Base-by-base conservation (phyloP, 2,113 vertebrate genomes). In the Phylloscopus trochilus region DNA sequence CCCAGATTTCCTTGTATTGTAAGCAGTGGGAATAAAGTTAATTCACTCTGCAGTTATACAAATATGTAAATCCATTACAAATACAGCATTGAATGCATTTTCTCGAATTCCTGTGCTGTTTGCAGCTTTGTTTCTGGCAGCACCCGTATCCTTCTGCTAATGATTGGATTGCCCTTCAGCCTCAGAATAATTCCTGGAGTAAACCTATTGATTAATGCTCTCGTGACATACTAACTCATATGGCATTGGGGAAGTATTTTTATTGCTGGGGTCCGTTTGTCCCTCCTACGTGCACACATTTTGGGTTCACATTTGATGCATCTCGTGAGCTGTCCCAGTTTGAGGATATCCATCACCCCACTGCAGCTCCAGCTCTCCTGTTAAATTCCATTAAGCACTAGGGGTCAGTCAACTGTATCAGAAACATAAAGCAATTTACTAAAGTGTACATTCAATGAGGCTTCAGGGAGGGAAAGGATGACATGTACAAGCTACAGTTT, bases 121-220 rank as follows among this genome's bases (percentile, higher is more conserved):
- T 92, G 69, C 76, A 95, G 90, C 77, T 94, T 87, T 95, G 30
- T 87, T 97, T 95, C 92, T 96, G 93, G 93, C 94, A 96, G 76
- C 62, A 87, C 27, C 64, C 20, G 43, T 24, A 81, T 66, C 73
- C 30, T 96, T 92, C 73, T 92, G 80, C 26, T 84, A 86, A 68
- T 87, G 70, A 79, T 39, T 68, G 60, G 73, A 78, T 72, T 90
- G 92, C 73, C 76, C 69, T 81, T 83, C 86, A 80, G 59, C 39
- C 76, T 62, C 53, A 56, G 37, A 92, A 58, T 67, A 88, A 60
- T 82, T 90, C 41, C 44, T 90, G 79, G 69, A 89, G 68, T 62
- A 90, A 96, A 80, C 26, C 18, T 89, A 91, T 26, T 83, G 89
- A 87, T 94, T 80, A 93, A 95, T 82, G 73, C 76, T 93, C 35